Evolutionary conservation across 2,113 vertebrate genomes (phyloP), one percentile per base, ranked within the genome.

Genomic region (Pyrgilauda ruficollis): DNA sequence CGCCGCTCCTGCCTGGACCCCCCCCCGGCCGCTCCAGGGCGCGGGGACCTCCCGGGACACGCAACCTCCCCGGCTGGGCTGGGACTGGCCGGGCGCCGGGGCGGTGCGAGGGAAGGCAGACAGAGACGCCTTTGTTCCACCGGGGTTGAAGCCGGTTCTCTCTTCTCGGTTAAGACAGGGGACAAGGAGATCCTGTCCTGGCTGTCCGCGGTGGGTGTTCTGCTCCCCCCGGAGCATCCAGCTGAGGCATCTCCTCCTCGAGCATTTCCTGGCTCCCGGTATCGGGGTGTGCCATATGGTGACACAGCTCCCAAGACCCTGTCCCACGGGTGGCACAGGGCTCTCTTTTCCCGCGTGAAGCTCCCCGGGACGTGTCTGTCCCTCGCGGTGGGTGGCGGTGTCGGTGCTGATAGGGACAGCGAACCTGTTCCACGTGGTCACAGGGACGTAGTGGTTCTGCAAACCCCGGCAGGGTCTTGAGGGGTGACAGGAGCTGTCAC

Each of bases 121-220:
- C 94, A 96, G 91, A 92, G 89, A 56, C 15, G 88, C 90, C 92
- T 96, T 95, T 97, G 96, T 97, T 96, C 59, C 59, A 5, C 28
- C 6, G 9, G 52, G 82, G 50, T n/a, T 86, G 88, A 24, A 91
- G 85, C 94, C 81, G 75, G 72, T 77, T 88, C 94, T 96, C 95
- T 93, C 80, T 81, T 89, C 94, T 89, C 17, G 1, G 27, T 10
- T 24, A 82, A 76, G 84, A 63, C 6, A 1, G 46, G 28, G 84
- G n/a, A 78, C 70, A 92, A 75, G 31, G 62, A 22, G 61, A 62
- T 72, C 58, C 46, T 59, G 84, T 84, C 88, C 77, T 52, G 88
- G 53, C 69, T 85, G 84, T 59, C 44, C 7, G 13, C 2, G 4
- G 55, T 10, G 13, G 64, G 75, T 50, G 59, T 87, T 50, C n/a